Percentiles rank a stretch among this genome's conserved stretches.
phyloP scores from a whole-genome alignment of 2,113 vertebrate species.

The Takifugu flavidus region DNA sequence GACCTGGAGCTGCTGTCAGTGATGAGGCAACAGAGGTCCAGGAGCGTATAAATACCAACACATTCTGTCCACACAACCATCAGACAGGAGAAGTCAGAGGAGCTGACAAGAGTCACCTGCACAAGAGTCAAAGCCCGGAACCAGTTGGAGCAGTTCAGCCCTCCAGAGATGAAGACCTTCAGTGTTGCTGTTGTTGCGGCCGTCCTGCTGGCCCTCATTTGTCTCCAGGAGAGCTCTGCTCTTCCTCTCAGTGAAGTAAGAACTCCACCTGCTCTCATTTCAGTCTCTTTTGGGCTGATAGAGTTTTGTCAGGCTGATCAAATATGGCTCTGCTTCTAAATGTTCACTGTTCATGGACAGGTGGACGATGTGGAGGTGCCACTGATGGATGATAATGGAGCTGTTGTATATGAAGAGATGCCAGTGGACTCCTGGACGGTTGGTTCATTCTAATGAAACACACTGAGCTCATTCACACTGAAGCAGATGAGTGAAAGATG shows the following conservation, averaged over 20 bases:
- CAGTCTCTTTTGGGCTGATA: background rate
- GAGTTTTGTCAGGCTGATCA: too few relatives aligned
- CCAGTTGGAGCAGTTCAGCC: background rate
- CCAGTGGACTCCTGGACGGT: too few relatives aligned
- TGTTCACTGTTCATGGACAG: background rate
- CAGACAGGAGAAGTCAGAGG: conserved; percentile 1
- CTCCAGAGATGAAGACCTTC: conserved; percentile 6
- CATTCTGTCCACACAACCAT: background rate
- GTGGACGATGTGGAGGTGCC: background rate
- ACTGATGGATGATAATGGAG: too few relatives aligned
- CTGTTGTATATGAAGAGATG: too few relatives aligned
- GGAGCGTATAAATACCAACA: background rate
- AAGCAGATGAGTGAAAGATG: background rate
- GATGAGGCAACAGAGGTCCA: background rate
- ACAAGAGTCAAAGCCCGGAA: background rate
- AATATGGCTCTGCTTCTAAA: too few relatives aligned
- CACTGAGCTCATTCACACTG: background rate
- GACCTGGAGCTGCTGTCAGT: too few relatives aligned
- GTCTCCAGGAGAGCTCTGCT: conserved; percentile 5
- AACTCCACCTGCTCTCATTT: background rate
- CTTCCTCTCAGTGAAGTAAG: background rate
- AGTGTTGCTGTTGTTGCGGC: too few relatives aligned
- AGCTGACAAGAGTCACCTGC: conserved; percentile 9
- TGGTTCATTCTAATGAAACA: too few relatives aligned
- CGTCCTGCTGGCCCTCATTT: conserved; percentile 4